phyloP scores from a whole-genome alignment of 2,797 vertebrate species.

The Artibeus jamaicensis region DNA sequence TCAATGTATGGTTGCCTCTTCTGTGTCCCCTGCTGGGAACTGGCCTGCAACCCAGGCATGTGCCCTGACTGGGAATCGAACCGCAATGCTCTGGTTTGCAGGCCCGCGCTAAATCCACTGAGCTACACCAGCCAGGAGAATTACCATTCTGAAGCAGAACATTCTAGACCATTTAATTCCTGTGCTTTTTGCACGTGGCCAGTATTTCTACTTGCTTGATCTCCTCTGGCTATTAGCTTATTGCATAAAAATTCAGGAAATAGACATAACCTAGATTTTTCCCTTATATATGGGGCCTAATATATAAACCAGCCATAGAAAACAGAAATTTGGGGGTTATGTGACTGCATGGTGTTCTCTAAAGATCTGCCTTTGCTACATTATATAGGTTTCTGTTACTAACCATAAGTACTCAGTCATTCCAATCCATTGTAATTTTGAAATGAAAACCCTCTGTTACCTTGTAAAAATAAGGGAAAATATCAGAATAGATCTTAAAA shows the following conservation, averaged over 20 bases:
- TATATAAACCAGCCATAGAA: not conserved
- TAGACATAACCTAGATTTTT: not conserved
- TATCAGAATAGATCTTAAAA: conserved; percentile 1
- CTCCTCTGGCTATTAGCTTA: not conserved
- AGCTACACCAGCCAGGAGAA: too few species aligned
- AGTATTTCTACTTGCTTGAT: not conserved
- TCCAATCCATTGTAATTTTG: not conserved
- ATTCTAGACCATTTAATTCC: not conserved
- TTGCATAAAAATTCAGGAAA: not conserved
- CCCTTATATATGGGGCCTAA: not conserved
- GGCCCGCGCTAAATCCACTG: too few species aligned
- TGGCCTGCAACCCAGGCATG: too few species aligned
- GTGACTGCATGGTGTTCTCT: not conserved
- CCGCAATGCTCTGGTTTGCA: too few species aligned
- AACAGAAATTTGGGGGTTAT: not conserved
- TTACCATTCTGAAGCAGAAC: not conserved
- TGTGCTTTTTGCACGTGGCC: not conserved
- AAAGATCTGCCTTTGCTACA: not conserved
- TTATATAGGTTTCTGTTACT: not conserved
- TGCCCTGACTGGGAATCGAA: too few species aligned
- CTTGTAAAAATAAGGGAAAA: conserved; percentile 2
- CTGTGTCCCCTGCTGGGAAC: too few species aligned
- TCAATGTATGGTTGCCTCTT: too few species aligned
- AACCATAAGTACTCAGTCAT: not conserved
- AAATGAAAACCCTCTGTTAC: conserved; percentile 2